Percentiles rank a stretch among this genome's conserved stretches.
Conservation (phyloP, 1,140 invertebrate species). For the Phthorimaea operculella region DNA sequence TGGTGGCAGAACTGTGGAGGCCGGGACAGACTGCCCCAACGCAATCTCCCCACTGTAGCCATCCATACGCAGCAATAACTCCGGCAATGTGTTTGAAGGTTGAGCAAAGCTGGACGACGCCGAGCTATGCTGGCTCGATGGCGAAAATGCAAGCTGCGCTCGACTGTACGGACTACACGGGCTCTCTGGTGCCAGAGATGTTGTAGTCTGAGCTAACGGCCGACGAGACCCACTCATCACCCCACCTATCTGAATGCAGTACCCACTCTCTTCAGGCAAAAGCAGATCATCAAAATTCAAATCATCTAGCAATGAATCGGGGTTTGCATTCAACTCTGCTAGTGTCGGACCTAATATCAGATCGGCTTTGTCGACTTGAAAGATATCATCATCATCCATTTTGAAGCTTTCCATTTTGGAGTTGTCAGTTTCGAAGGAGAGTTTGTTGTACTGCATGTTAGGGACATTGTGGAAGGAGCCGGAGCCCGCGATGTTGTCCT, state of each 20-base stretch:
- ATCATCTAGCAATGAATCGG: constrained; percentile 82
- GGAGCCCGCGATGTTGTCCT: constrained; percentile 52
- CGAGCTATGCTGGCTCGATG: constrained; percentile 69
- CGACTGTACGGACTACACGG: constrained; percentile 57
- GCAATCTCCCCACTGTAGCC: constrained; percentile 63
- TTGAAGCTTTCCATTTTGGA: constrained; percentile 74
- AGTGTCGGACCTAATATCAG: constrained; percentile 85
- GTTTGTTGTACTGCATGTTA: constrained; percentile 56
- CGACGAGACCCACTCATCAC: constrained; percentile 58
- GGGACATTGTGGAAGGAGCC: constrained; percentile 60
- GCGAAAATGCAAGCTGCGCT: constrained; percentile 67
- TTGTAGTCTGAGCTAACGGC: constrained; percentile 50
- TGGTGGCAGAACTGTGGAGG: constrained; percentile 58
- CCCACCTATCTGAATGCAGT: constrained; percentile 61
- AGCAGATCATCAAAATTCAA: constrained; percentile 88
- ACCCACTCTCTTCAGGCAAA: constrained; percentile 75
- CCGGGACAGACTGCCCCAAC: constrained; percentile 71
- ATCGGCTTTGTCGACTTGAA: constrained; percentile 89
- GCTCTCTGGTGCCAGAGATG: constrained; percentile 54
- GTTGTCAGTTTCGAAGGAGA: constrained; percentile 51
- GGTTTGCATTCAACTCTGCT: constrained; percentile 87
- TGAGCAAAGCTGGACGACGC: constrained; percentile 70
- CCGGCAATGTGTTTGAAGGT: constrained; percentile 70
- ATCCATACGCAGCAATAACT: constrained; percentile 73
- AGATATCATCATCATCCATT: constrained; percentile 90